Evolutionary conservation across 1,140 invertebrate genomes (phyloP), one percentile per base, ranked within the genome.

Genomic region (Drosophila ironensis): DNA sequence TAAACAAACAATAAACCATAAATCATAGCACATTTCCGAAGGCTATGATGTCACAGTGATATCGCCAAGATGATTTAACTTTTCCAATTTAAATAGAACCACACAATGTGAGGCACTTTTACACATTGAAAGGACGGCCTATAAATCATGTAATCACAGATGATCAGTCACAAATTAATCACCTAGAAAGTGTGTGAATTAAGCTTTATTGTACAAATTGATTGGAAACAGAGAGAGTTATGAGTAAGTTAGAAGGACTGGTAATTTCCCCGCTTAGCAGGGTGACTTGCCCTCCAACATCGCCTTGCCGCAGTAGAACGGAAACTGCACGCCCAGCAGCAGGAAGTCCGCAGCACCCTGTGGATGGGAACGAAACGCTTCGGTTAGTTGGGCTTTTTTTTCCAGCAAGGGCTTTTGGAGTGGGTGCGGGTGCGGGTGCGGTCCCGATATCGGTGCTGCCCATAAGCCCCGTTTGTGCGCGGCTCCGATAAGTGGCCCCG

Each of bases 311-410:
- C 93, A 94, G 71, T 92, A 92, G 78, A 92, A 91, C 7, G 94
- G 93, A 68, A 95, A 93, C 72, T 95, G 94, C 17, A 95, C 87
- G 4, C 93, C 93, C 80, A 93, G 90, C 46, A 95, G 87, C 30
- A 95, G 87, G 42, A 95, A 86, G 59, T 95, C 94, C n/a, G 93
- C 91, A 14, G 95, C 69, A 12, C 92, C 91, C 93, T 95, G 91
- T 11, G 4, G 40, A 40, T 46, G 92, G 87, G 82, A 89, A 82
- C 72, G 11, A 22, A 46, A n/a, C n/a, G n/a, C n/a, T n/a, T 42
- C 41, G 22, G 41, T 59, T 28, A 27, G 14, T 24, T 17, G 11
- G 19, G 44, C 4, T 35, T n/a, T 38, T 2, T 19, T 16, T 16
- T 16, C 12, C 8, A 2, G 6, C 12, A 8, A 35, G 7, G 12